Evolutionary conservation across 92 coral and sea anemone species (phyloP), one percentile per base, ranked within the genome.

Genomic region (Epizoanthus scotinus): DNA sequence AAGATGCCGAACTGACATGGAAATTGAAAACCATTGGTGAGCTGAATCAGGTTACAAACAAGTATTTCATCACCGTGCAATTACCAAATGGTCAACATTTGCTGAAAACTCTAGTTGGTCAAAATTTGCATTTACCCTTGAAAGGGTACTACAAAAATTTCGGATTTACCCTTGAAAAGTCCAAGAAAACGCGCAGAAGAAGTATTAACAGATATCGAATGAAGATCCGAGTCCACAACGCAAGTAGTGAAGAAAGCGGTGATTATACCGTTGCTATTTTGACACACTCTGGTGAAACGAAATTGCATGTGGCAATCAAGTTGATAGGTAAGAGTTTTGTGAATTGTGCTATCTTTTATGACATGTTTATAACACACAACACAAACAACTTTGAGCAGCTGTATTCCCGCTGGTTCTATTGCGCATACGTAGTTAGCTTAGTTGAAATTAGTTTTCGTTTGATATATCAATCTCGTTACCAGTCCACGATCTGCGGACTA

Each of bases 31-130:
- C 70, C 21, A 20, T 64, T 64, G 70, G 70, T 2, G 47, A 64
- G 24, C 44, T 64, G 31, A 34, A 14, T 29, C 40, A 64, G n/a
- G 70, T 64, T 20, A 64, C 70, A 64, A 64, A 38, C 21, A 64
- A 64, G 6, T 64, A 29, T 64, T 38, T 44, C 36, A 64, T 64
- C 36, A 7, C 70, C 29, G 70, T 64, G 70, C 70, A n/a, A 27
- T 64, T 64, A 17, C 70, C 70, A 8, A 64, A 64, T 63, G 44
- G 42, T n/a, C 15, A 3, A 14, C 19, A 28, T 63, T 29, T 63
- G 36, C 70, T 64, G 70, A 64, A 64, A 64, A 64, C 70, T 64
- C 47, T 64, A 27, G 70, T 64, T 25, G 70, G 70, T 64, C 70
- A 64, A 29, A 38, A 27, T 12, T 64, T 64, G 27, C 70, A 64